These are phyloP conservation scores for Hydropsyche betteni DNA, from an alignment of 2,888 invertebrate species.

Conservation along the genomic window DNA sequence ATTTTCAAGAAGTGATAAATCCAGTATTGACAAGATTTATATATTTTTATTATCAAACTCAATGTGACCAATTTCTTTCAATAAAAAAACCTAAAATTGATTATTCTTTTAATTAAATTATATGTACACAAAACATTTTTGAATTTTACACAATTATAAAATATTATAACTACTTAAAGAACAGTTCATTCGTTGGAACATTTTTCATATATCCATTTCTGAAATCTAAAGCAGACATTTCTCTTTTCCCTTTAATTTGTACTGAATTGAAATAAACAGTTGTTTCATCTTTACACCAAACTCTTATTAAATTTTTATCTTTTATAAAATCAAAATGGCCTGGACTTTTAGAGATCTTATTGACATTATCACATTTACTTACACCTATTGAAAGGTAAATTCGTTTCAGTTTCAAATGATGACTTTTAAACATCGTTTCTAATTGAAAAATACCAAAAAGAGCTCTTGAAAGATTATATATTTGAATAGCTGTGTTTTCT, in stretches of 20 bases:
- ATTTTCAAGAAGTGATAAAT: too few species aligned
- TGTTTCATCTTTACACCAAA: constrained; percentile 72
- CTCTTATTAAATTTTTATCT: constrained; percentile 66
- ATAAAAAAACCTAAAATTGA: too few species aligned
- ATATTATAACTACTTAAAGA: constrained; percentile 22
- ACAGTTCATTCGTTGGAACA: constrained; percentile 55
- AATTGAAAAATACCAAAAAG: constrained; percentile 72
- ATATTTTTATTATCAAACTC: too few species aligned
- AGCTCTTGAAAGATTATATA: constrained; percentile 78
- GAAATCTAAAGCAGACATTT: constrained; percentile 83
- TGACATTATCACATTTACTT: constrained; percentile 51
- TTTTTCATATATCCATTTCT: constrained; percentile 85
- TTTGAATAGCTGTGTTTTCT: constrained; percentile 68
- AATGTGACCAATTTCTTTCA: too few species aligned
- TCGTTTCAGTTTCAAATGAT: constrained; percentile 71
- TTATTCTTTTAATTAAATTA: too few species aligned
- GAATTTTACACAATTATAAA: too few species aligned
- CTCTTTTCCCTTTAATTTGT: constrained; percentile 73
- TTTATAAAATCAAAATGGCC: constrained; percentile 73
- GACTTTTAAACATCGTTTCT: constrained; percentile 69
- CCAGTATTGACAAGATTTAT: too few species aligned
- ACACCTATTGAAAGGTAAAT: constrained; percentile 58
- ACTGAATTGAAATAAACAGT: constrained; percentile 74
- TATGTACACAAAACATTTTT: too few species aligned
- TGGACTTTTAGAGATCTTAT: constrained; percentile 54